A percentile compares a stretch with the other conserved stretches of the same genome.
phyloP scores from a whole-genome alignment of 2,888 invertebrate species.

The Tenthredo scrophulariae region DNA sequence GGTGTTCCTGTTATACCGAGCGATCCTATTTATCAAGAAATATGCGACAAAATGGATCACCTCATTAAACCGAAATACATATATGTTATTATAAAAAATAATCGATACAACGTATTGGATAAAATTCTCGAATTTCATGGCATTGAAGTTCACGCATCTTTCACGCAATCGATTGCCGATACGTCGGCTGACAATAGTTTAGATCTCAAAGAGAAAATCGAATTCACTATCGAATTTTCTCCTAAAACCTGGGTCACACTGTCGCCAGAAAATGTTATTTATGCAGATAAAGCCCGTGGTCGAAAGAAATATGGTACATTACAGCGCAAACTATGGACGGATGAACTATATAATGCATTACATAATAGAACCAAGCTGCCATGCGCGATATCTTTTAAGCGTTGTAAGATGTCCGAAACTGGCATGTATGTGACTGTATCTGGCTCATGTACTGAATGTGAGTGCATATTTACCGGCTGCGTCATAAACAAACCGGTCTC shows the following conservation, averaged over 20 bases:
- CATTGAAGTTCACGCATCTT: neutral
- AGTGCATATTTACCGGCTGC: conserved; percentile 27
- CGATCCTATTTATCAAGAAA: neutral
- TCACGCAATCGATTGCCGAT: neutral
- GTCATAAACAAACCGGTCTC: conserved; percentile 17
- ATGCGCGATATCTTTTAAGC: conserved; percentile 13
- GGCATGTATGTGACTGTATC: conserved; percentile 23
- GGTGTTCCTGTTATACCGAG: conserved; percentile 12
- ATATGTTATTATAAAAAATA: conserved; percentile 37
- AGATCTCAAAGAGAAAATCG: neutral
- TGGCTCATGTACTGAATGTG: conserved; percentile 45
- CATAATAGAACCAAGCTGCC: conserved; percentile 37
- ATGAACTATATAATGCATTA: conserved; percentile 18
- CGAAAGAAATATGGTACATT: conserved; percentile 14
- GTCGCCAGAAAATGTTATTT: conserved; percentile 24
- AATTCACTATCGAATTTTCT: neutral
- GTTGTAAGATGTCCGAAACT: conserved; percentile 26
- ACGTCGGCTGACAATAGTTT: conserved; percentile 11
- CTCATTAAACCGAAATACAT: conserved; percentile 22
- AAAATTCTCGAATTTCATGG: conserved; percentile 7
- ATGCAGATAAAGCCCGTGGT: conserved; percentile 33
- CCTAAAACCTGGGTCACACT: conserved; percentile 15
- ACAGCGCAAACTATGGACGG: conserved; percentile 18
- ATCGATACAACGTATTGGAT: conserved; percentile 27
- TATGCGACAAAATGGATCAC: conserved; percentile 27